These are phyloP conservation scores for Montipora foliosa DNA, from an alignment of 64 coral and sea anemone genomes.

Conservation along the genomic window DNA sequence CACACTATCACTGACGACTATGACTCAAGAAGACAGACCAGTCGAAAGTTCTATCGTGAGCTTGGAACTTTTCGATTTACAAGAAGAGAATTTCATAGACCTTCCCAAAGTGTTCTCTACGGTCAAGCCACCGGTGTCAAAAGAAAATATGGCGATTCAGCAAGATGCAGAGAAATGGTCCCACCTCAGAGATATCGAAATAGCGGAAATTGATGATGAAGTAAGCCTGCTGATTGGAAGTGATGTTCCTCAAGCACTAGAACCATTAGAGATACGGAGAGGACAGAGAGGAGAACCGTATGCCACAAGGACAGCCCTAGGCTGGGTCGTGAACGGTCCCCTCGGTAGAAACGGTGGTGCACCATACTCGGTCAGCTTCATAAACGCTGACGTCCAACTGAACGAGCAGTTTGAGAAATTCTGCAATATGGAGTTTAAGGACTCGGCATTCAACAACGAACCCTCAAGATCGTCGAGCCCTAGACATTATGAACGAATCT, in stretches of 20 bases:
- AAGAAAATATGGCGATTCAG: conserved; percentile 24
- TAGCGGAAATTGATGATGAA: conserved; percentile 21
- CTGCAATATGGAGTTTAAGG: conserved; percentile 19
- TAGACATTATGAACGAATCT: conserved; percentile 23
- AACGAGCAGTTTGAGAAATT: not conserved
- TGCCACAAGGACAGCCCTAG: conserved; percentile 37
- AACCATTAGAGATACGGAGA: conserved; percentile 51
- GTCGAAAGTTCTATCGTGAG: conserved; percentile 20
- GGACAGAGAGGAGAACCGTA: conserved; percentile 47
- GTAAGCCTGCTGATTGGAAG: conserved; percentile 63
- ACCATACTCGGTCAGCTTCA: not conserved
- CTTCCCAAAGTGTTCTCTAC: conserved; percentile 28
- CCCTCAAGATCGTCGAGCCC: not conserved
- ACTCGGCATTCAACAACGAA: not conserved
- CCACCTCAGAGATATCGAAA: conserved; percentile 14
- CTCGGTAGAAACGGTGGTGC: not conserved
- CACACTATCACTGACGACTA: conserved; percentile 1
- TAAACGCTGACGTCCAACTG: conserved; percentile 14
- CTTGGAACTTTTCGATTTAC: conserved; percentile 54
- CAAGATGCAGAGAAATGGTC: conserved; percentile 47
- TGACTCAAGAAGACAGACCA: not conserved
- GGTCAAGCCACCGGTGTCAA: conserved; percentile 6
- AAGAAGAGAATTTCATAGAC: not conserved
- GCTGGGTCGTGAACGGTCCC: conserved; percentile 54
- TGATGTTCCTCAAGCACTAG: conserved; percentile 38